Conservation (phyloP, 2,888 invertebrate species). For the Bhutanitis thaidina region DNA sequence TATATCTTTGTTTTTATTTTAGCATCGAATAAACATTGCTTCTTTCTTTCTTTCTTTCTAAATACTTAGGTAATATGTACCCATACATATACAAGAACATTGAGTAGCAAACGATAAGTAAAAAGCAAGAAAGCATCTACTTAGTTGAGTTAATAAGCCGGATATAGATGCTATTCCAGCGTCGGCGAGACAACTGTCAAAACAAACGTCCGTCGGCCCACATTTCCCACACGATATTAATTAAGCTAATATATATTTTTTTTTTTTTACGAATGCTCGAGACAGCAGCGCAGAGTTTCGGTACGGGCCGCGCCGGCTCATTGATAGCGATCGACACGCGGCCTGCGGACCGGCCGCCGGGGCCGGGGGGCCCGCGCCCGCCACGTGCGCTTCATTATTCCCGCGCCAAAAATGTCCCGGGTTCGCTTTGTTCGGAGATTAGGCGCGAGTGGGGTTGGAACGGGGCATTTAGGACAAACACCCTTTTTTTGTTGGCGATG, state of each 20-base stretch:
- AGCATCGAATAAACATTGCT: too few species aligned
- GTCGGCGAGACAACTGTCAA: too few species aligned
- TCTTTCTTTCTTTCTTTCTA: too few species aligned
- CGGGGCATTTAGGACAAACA: conserved; percentile 29
- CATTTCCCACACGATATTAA: conserved; percentile 19
- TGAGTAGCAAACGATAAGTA: too few species aligned
- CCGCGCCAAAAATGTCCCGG: conserved; percentile 77
- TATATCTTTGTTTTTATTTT: too few species aligned
- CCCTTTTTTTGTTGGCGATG: conserved; percentile 28
- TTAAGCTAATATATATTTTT: conserved; percentile 13
- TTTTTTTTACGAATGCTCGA: conserved; percentile 8
- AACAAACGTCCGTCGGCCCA: background rate
- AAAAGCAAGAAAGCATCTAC: too few species aligned
- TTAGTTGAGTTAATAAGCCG: too few species aligned
- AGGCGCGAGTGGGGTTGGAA: conserved; percentile 56
- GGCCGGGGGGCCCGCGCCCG: conserved; percentile 28
- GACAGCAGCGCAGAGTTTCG: conserved; percentile 37
- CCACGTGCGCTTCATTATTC: conserved; percentile 78
- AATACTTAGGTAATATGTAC: too few species aligned
- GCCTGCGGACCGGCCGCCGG: conserved; percentile 38
- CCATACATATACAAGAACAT: too few species aligned
- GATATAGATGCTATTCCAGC: too few species aligned
- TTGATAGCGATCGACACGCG: conserved; percentile 72
- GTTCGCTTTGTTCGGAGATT: conserved; percentile 76
- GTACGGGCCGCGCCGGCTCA: conserved; percentile 40